Conservation (phyloP, 2,888 invertebrate genomes). For the Drosophila koepferae region DNA sequence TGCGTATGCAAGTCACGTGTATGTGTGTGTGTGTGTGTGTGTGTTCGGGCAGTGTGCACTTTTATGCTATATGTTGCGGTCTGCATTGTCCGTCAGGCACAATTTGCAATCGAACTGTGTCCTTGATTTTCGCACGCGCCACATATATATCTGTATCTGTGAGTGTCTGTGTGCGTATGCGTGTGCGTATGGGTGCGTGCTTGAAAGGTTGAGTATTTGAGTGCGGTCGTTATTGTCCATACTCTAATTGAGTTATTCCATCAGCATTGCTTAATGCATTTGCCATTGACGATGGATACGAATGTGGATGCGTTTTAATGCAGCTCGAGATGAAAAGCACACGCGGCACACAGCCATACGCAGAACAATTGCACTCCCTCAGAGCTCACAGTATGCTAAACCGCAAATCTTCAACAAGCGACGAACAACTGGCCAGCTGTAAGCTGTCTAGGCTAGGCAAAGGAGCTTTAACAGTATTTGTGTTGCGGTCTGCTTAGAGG, state of each 20-base stretch:
- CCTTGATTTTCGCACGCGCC: conserved; percentile 60
- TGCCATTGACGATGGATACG: conserved; percentile 27
- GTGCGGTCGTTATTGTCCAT: conserved; percentile 28
- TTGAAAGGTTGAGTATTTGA: conserved; percentile 16
- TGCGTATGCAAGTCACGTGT: not conserved
- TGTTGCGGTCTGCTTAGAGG: not conserved
- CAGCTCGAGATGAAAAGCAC: conserved; percentile 36
- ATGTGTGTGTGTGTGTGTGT: not conserved
- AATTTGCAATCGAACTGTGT: conserved; percentile 59
- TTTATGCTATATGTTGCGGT: conserved; percentile 25
- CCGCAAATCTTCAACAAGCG: conserved; percentile 75
- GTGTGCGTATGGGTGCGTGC: not conserved
- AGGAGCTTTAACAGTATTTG: conserved; percentile 15
- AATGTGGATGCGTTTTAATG: conserved; percentile 15
- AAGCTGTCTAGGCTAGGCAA: not conserved
- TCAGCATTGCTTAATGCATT: conserved; percentile 52
- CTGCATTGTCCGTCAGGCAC: conserved; percentile 30
- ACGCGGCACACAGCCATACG: not conserved
- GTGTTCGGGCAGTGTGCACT: conserved; percentile 15
- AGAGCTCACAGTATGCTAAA: conserved; percentile 12
- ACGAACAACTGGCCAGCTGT: conserved; percentile 20
- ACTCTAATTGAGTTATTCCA: conserved; percentile 72
- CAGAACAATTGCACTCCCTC: not conserved
- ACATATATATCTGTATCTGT: conserved; percentile 23
- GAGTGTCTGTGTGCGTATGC: not conserved